phyloP scores from a whole-genome alignment of 2,797 vertebrate genomes.

The Squalus acanthias region DNA sequence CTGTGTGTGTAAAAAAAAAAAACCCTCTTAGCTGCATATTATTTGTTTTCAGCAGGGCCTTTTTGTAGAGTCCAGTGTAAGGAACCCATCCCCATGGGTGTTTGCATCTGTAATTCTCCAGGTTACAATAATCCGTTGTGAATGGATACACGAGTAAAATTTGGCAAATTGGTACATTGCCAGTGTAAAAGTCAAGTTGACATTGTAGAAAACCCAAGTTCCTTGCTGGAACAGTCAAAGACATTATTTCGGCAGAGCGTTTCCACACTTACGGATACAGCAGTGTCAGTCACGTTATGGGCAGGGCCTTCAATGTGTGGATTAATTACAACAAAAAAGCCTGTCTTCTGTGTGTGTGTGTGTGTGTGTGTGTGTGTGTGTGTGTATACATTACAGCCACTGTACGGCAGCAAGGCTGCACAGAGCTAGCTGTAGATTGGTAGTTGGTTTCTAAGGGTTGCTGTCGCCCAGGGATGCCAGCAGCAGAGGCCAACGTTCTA shows the following conservation, averaged over 20 bases:
- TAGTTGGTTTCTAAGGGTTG: background rate
- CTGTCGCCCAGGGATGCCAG: background rate
- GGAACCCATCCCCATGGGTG: background rate
- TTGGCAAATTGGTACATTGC: background rate
- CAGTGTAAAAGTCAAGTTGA: background rate
- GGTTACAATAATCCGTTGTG: background rate
- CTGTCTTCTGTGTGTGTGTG: background rate
- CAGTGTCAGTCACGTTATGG: background rate
- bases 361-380: background rate
- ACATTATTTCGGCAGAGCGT: background rate
- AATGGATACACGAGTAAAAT: background rate
- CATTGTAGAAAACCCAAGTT: constrained; percentile 17
- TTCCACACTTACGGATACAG: background rate
- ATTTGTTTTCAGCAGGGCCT: background rate
- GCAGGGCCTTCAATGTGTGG: background rate
- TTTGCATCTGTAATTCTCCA: background rate
- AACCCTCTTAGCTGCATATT: background rate
- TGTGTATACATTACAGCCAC: background rate
- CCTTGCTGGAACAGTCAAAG: background rate
- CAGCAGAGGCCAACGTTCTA: background rate
- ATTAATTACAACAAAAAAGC: background rate
- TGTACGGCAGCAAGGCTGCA: background rate
- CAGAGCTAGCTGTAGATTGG: background rate
- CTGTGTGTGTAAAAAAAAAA: background rate
- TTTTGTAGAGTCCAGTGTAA: background rate